Conservation (phyloP, 2,113 vertebrate species). For the Talpa occidentalis region DNA sequence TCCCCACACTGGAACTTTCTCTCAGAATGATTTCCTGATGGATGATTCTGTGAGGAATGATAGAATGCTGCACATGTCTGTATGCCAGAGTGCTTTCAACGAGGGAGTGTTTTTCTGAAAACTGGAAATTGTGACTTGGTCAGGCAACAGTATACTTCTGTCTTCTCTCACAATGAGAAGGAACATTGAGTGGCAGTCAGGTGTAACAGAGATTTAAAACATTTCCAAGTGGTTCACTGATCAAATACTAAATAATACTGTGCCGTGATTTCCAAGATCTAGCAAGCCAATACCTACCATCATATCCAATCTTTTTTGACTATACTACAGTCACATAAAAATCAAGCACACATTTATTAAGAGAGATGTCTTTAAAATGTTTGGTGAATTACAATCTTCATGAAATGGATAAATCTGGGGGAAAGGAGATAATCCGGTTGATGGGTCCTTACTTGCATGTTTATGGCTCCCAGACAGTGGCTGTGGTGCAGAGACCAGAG, state of each 20-base stretch:
- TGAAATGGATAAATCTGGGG: no score
- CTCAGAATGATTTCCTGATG: constrained; percentile 17
- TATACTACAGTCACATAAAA: background rate
- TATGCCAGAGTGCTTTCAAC: constrained; percentile 12
- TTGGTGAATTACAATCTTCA: background rate
- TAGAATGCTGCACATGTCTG: constrained; percentile 11
- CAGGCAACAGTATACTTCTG: background rate
- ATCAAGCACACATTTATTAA: background rate
- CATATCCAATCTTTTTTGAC: background rate
- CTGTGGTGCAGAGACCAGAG: no score
- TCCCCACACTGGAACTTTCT: constrained; percentile 49
- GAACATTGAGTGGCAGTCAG: background rate
- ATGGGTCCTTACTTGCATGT: no score
- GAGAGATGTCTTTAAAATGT: background rate
- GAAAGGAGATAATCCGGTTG: no score
- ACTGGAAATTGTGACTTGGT: constrained; percentile 23
- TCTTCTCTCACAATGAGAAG: background rate
- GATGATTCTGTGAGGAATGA: background rate
- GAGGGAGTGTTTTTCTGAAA: constrained; percentile 61
- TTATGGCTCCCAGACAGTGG: no score
- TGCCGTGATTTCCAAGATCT: background rate
- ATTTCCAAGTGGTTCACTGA: background rate
- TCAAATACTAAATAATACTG: background rate
- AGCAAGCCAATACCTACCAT: background rate
- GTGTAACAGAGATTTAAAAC: background rate